phyloP scores from a whole-genome alignment of 1,140 invertebrate species.

The Drosophila azteca region DNA sequence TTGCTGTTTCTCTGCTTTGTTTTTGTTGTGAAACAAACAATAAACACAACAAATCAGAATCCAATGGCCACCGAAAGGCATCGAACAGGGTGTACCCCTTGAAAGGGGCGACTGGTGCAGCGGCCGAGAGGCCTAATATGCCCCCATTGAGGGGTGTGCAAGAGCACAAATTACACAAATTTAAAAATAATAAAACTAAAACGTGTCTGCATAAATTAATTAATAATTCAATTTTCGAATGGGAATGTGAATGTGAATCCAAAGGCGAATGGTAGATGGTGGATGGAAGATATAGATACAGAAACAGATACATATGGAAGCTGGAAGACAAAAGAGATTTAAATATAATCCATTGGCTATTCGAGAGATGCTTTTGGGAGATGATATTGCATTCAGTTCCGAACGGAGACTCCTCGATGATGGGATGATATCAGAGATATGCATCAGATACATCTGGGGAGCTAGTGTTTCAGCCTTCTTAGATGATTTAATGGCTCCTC shows the following conservation, averaged over 20 bases:
- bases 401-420: too few species aligned
- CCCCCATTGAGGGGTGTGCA: slow-evolving; percentile 20
- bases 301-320: slow-evolving; percentile 27
- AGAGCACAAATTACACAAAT: slow-evolving; percentile 76
- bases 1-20: too few species aligned
- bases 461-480: background rate
- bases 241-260: slow-evolving; percentile 37
- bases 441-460: too few species aligned
- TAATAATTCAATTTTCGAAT: slow-evolving; percentile 80
- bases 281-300: slow-evolving; percentile 27
- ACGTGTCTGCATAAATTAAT: slow-evolving; percentile 84
- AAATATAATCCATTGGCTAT: slow-evolving; percentile 30
- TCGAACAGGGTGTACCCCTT: slow-evolving; percentile 25
- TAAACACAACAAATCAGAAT: slow-evolving; percentile 44
- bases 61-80: background rate
- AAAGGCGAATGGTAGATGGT: slow-evolving; percentile 11
- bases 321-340: slow-evolving; percentile 26
- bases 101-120: background rate
- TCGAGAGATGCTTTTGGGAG: too few species aligned
- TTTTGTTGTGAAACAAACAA: slow-evolving; percentile 41
- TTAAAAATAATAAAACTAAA: slow-evolving; percentile 83
- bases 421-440: too few species aligned
- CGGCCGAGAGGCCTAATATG: background rate
- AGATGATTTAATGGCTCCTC: slow-evolving; percentile 21
- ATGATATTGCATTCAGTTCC: too few species aligned